Conservation (phyloP, 2,888 invertebrate genomes). For the Apeira syringaria region DNA sequence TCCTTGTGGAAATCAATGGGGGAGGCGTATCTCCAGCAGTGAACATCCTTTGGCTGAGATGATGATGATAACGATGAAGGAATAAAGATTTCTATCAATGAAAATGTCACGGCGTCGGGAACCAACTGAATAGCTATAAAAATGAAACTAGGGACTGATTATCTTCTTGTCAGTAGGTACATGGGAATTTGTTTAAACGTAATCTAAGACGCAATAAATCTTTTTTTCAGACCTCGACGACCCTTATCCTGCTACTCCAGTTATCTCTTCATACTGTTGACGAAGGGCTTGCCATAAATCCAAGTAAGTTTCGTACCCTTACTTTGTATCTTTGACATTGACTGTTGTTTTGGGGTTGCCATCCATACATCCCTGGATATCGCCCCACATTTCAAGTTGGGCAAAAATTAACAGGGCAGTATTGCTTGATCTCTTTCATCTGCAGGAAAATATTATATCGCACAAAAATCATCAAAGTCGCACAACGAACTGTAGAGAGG, state of each 20-base stretch:
- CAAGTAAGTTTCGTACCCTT: slow-evolving; percentile 60
- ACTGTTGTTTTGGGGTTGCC: slow-evolving; percentile 5
- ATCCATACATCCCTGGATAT: slow-evolving; percentile 13
- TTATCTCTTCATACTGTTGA: slow-evolving; percentile 77
- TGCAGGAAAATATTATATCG: too few species aligned
- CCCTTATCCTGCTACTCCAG: slow-evolving; percentile 68
- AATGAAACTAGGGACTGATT: too few species aligned
- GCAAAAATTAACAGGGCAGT: not conserved
- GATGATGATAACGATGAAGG: too few species aligned
- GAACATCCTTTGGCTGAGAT: too few species aligned
- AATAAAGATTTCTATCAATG: too few species aligned
- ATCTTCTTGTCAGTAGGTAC: too few species aligned
- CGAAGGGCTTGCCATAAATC: slow-evolving; percentile 75
- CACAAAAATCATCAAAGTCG: too few species aligned
- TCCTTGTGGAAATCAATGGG: too few species aligned
- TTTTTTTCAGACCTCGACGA: slow-evolving; percentile 67
- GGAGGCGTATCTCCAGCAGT: too few species aligned
- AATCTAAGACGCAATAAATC: slow-evolving; percentile 18
- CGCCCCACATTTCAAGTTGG: slow-evolving; percentile 8
- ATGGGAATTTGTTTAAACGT: slow-evolving; percentile 8
- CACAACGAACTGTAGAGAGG: too few species aligned
- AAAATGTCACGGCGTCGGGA: too few species aligned
- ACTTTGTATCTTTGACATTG: slow-evolving; percentile 10
- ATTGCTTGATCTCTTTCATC: not conserved
- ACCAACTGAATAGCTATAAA: too few species aligned